phyloP scores from a whole-genome alignment of 2,113 vertebrate genomes.

The Rhabdornis inornatus region DNA sequence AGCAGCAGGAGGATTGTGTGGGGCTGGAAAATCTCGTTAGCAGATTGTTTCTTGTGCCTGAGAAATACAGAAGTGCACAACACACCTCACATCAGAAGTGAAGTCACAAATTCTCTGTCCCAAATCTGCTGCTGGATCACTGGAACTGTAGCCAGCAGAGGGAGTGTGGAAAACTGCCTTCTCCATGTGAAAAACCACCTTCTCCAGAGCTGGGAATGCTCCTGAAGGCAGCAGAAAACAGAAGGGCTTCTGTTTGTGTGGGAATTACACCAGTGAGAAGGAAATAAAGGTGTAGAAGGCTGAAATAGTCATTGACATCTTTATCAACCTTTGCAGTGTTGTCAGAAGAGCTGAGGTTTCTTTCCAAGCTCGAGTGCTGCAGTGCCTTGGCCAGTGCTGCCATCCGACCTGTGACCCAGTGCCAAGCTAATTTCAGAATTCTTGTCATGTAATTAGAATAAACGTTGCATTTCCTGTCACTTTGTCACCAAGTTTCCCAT shows the following conservation, averaged over 20 bases:
- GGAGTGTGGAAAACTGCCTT: background rate
- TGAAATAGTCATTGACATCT: background rate
- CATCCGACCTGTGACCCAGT: background rate
- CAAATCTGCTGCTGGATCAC: background rate
- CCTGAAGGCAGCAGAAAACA: background rate
- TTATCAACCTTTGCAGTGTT: background rate
- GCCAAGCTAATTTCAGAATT: background rate
- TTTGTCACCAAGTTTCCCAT: background rate
- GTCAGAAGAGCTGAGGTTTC: background rate
- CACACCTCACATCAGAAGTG: background rate
- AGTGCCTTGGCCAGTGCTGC: background rate
- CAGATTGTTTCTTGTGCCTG: background rate
- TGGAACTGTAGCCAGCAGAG: background rate
- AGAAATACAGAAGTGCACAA: background rate
- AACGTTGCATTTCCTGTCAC: conserved; percentile 19
- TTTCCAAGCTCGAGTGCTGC: background rate
- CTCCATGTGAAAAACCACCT: background rate
- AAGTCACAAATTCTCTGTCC: background rate
- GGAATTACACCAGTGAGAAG: background rate
- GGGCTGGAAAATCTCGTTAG: background rate
- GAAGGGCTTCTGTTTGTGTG: background rate
- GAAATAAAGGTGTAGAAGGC: background rate
- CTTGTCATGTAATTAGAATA: background rate
- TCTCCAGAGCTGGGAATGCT: background rate
- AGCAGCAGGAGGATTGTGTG: background rate